phyloP scores from a whole-genome alignment of 2,797 vertebrate genomes.

The Lacerta viridis region DNA sequence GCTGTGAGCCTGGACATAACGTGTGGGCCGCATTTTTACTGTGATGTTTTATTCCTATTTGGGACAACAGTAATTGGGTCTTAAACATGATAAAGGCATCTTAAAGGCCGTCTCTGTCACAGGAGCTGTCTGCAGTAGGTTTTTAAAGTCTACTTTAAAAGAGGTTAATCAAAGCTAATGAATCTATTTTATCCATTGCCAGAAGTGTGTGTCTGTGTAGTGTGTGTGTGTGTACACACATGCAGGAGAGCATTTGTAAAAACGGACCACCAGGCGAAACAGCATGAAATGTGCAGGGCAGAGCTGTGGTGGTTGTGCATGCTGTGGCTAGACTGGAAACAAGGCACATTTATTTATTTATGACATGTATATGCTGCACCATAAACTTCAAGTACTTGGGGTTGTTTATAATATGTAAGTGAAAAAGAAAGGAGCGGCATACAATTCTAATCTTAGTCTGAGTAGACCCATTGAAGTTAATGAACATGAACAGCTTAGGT shows the following conservation, averaged over 20 bases:
- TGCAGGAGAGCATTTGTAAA: slow-evolving; percentile 35
- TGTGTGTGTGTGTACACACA: slow-evolving; percentile 46
- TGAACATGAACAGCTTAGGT: too few species aligned
- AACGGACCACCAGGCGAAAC: slow-evolving; percentile 70
- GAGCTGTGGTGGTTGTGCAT: not conserved
- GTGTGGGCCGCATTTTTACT: slow-evolving; percentile 79
- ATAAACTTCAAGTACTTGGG: too few species aligned
- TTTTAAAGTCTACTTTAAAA: slow-evolving; percentile 83
- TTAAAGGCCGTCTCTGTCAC: slow-evolving; percentile 76
- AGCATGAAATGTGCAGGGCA: slow-evolving; percentile 64
- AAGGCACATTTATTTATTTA: not conserved
- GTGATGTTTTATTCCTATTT: slow-evolving; percentile 84
- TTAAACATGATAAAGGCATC: slow-evolving; percentile 86
- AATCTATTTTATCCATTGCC: slow-evolving; percentile 82
- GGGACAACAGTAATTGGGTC: slow-evolving; percentile 85
- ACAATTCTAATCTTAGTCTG: too few species aligned
- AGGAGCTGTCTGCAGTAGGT: slow-evolving; percentile 77
- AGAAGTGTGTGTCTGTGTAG: slow-evolving; percentile 70
- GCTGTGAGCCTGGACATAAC: slow-evolving; percentile 74
- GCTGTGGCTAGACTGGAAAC: not conserved
- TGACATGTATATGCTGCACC: too few species aligned
- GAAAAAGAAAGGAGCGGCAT: too few species aligned
- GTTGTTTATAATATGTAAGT: too few species aligned
- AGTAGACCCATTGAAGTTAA: too few species aligned
- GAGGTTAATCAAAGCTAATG: slow-evolving; percentile 88